Evolutionary conservation across 1,140 invertebrate genomes (phyloP).

Genomic region (Dinoponera quadriceps): DNA sequence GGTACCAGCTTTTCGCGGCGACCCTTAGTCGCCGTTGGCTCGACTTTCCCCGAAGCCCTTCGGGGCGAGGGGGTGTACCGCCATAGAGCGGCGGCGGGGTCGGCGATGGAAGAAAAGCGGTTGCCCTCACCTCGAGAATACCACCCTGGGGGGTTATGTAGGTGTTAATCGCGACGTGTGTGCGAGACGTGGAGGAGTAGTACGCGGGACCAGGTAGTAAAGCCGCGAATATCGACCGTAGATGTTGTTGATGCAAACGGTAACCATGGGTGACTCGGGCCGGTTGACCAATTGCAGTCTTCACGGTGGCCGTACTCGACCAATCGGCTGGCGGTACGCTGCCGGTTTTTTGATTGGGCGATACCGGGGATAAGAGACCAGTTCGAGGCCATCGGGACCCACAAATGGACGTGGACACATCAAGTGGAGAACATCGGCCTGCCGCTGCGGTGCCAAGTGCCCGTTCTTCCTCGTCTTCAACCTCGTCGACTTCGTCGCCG

Average conservation of each 20-base stretch:
- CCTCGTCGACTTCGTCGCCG: slow-evolving; percentile 22
- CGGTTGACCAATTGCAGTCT: slow-evolving; percentile 82
- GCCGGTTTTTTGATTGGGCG: slow-evolving; percentile 85
- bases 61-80: not conserved
- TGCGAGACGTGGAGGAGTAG: slow-evolving; percentile 35
- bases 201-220: slow-evolving; percentile 56
- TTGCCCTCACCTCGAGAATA: slow-evolving; percentile 70
- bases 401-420: slow-evolving; percentile 80
- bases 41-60: slow-evolving; percentile 32
- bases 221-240: slow-evolving; percentile 82
- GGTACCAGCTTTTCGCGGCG: slow-evolving; percentile 29
- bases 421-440: slow-evolving; percentile 76
- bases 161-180: slow-evolving; percentile 68
- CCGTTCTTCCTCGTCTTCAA: slow-evolving; percentile 19
- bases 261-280: slow-evolving; percentile 82
- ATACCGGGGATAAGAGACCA: slow-evolving; percentile 84
- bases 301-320: slow-evolving; percentile 82
- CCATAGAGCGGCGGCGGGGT: not conserved
- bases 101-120: slow-evolving; percentile 59
- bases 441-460: slow-evolving; percentile 42
- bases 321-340: slow-evolving; percentile 78
- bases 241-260: slow-evolving; percentile 84
- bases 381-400: slow-evolving; percentile 80
- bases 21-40: not conserved
- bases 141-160: slow-evolving; percentile 53